Evolutionary conservation across 2,888 invertebrate species (phyloP).

Genomic region (Apoda limacodes): DNA sequence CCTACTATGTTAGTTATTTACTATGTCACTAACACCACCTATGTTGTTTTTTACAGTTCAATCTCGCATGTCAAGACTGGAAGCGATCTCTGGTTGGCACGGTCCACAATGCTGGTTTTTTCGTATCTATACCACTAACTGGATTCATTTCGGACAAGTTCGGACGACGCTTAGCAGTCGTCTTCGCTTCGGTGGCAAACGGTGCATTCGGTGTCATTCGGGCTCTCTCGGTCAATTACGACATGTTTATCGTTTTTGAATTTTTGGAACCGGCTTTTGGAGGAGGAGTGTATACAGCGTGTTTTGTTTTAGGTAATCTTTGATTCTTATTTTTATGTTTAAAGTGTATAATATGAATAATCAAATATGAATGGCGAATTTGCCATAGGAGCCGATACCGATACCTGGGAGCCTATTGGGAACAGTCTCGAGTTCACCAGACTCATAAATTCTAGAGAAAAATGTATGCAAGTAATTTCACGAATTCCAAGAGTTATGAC

Average conservation of each 20-base stretch:
- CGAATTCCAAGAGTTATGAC: too few relatives aligned
- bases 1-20: too few relatives aligned
- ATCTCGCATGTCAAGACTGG: conserved; percentile 78
- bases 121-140: conserved; percentile 77
- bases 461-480: too few relatives aligned
- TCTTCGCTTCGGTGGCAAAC: conserved; percentile 65
- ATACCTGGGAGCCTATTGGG: too few relatives aligned
- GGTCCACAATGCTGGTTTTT: conserved; percentile 79
- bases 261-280: conserved; percentile 70
- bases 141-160: conserved; percentile 78
- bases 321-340: neutral
- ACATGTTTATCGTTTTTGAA: conserved; percentile 70
- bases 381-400: too few relatives aligned
- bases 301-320: conserved; percentile 72
- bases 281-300: conserved; percentile 70
- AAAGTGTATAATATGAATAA: too few relatives aligned
- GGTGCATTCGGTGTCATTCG: conserved; percentile 68
- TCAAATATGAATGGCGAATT: too few relatives aligned
- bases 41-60: conserved; percentile 62
- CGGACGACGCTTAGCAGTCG: conserved; percentile 72
- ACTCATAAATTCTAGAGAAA: too few relatives aligned
- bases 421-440: too few relatives aligned
- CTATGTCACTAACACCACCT: too few relatives aligned
- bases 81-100: conserved; percentile 81
- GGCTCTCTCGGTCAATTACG: conserved; percentile 68